These are phyloP conservation scores for Phymanthus crucifer DNA, from an alignment of 92 coral and sea anemone genomes.

Conservation along the genomic window DNA sequence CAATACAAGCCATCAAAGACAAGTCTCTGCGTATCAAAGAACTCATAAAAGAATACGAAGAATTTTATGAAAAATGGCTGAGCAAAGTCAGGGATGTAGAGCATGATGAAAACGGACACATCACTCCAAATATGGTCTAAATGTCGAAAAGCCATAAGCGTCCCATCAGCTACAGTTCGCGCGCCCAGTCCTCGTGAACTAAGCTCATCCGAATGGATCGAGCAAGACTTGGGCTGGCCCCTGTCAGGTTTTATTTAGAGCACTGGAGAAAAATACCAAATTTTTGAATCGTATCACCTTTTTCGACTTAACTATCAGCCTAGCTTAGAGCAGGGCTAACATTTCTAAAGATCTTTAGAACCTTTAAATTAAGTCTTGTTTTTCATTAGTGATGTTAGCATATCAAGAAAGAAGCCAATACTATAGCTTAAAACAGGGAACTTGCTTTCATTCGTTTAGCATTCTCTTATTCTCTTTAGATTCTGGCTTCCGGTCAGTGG, in stretches of 20 bases:
- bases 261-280: neutral
- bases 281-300: neutral
- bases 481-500: no score
- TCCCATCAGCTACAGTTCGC: neutral
- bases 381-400: no score
- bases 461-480: no score
- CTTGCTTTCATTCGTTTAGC: no score
- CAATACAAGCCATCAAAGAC: conserved; percentile 78
- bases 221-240: neutral
- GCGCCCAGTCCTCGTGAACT: neutral
- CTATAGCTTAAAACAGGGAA: no score
- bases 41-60: conserved; percentile 89
- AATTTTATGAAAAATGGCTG: conserved; percentile 89
- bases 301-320: no score
- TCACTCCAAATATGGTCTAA: conserved; percentile 81
- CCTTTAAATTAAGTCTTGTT: no score
- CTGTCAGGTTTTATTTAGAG: neutral
- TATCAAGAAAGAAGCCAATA: no score
- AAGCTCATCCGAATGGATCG: neutral
- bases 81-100: conserved; percentile 73
- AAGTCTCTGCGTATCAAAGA: conserved; percentile 74
- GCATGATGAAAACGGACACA: conserved; percentile 68
- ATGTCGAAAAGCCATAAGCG: neutral
- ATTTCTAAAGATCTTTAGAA: no score
- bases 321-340: no score